These are phyloP conservation scores for Meloe dianella DNA, from an alignment of 2,888 invertebrate species.

Conservation along the genomic window DNA sequence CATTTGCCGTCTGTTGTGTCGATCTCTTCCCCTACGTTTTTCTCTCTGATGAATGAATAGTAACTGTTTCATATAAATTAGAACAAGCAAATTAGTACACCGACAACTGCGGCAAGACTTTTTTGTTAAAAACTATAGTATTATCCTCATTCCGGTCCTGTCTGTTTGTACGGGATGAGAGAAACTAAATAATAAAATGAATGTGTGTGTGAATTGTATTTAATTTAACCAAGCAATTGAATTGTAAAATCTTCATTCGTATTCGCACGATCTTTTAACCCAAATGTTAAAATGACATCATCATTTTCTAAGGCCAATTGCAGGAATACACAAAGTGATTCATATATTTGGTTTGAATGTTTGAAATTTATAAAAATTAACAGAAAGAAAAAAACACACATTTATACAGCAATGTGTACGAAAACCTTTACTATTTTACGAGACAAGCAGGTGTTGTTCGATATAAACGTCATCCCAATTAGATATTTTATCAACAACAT, in stretches of 20 bases:
- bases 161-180: background rate
- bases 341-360: slow-evolving; percentile 14
- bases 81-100: background rate
- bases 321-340: slow-evolving; percentile 26
- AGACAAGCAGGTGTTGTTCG: background rate
- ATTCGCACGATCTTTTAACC: slow-evolving; percentile 52
- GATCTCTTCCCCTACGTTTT: slow-evolving; percentile 25
- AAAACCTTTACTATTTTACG: background rate
- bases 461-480: background rate
- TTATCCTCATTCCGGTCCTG: background rate
- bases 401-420: no score
- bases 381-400: background rate
- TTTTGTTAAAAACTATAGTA: no score
- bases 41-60: slow-evolving; percentile 9
- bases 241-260: slow-evolving; percentile 27
- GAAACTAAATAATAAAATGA: slow-evolving; percentile 1
- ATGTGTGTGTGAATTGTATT: slow-evolving; percentile 9
- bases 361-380: background rate
- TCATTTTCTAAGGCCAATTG: slow-evolving; percentile 22
- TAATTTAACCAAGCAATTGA: slow-evolving; percentile 7
- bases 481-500: background rate
- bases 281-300: slow-evolving; percentile 41
- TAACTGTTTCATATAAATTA: background rate
- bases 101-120: no score
- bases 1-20: slow-evolving; percentile 50